phyloP scores from a whole-genome alignment of 2,113 vertebrate species.

The Setophaga coronata region DNA sequence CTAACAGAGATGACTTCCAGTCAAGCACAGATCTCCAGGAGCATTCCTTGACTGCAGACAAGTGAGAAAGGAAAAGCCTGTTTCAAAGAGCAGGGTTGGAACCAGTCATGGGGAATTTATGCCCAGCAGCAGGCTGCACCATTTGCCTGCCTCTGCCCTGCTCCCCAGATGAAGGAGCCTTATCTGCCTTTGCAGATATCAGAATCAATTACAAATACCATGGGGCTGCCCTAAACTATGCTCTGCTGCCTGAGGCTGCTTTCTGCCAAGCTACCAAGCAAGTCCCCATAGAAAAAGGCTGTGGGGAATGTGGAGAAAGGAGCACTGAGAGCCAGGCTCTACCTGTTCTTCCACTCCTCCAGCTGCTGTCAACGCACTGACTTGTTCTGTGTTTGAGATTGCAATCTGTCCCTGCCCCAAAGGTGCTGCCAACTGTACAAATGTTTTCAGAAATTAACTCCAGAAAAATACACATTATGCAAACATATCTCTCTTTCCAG shows the following conservation, averaged over 20 bases:
- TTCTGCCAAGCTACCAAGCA: neutral
- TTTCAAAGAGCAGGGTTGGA: neutral
- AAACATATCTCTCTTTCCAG: slow-evolving; percentile 21
- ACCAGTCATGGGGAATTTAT: neutral
- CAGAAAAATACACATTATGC: slow-evolving; percentile 22
- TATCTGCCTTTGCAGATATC: neutral
- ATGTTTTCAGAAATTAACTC: slow-evolving; percentile 22
- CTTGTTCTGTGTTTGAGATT: neutral
- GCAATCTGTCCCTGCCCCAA: slow-evolving; percentile 11
- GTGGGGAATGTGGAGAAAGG: neutral
- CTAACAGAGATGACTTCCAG: neutral
- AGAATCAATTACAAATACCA: neutral
- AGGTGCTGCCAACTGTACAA: neutral
- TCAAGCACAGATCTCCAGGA: neutral
- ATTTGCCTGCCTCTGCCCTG: neutral
- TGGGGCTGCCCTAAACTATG: neutral
- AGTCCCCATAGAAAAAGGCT: neutral
- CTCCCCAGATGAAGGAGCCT: neutral
- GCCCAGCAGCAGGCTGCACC: neutral
- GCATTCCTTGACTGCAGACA: neutral
- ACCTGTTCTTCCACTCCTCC: neutral
- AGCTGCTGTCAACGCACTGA: neutral
- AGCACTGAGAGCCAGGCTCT: neutral
- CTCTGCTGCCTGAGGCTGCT: neutral
- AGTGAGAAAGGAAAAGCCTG: neutral